phyloP scores from a whole-genome alignment of 2,888 invertebrate genomes.

The Megamerina dolium region DNA sequence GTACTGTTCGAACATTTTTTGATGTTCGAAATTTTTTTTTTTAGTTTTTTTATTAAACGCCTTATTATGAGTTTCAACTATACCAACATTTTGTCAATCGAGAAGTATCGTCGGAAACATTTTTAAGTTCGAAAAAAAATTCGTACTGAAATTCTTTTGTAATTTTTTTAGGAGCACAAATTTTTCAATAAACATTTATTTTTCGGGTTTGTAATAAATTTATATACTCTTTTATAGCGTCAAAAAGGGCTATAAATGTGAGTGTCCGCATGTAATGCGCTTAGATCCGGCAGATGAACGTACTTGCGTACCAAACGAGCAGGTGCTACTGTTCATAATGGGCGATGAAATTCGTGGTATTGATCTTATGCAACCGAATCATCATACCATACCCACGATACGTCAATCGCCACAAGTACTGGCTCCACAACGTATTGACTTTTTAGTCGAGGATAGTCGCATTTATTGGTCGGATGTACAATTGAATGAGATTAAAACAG shows the following conservation, averaged over 20 bases:
- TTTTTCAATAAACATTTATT: no score
- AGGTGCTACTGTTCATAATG: conserved; percentile 70
- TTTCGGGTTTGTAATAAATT: no score
- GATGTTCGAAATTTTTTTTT: no score
- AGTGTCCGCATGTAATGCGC: conserved; percentile 83
- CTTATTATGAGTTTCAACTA: no score
- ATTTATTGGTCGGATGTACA: conserved; percentile 76
- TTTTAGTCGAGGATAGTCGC: conserved; percentile 58
- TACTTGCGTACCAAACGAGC: conserved; percentile 62
- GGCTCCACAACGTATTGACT: conserved; percentile 66
- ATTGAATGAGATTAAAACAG: conserved; percentile 67
- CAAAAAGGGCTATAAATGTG: conserved; percentile 62
- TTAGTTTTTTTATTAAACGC: no score
- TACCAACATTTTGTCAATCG: no score
- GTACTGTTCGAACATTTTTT: no score
- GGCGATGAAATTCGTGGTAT: conserved; percentile 77
- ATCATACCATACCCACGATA: conserved; percentile 76
- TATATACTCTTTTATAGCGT: no score
- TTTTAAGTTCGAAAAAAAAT: no score
- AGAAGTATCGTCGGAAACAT: no score
- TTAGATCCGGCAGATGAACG: conserved; percentile 58
- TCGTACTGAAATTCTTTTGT: no score
- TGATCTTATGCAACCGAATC: conserved; percentile 67
- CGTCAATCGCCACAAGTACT: conserved; percentile 55
- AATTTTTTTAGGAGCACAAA: no score